Percentiles rank a stretch among this genome's conserved stretches.
These are phyloP conservation scores for Pituophis catenifer DNA, from an alignment of 2,113 vertebrate species.

Conservation along the genomic window DNA sequence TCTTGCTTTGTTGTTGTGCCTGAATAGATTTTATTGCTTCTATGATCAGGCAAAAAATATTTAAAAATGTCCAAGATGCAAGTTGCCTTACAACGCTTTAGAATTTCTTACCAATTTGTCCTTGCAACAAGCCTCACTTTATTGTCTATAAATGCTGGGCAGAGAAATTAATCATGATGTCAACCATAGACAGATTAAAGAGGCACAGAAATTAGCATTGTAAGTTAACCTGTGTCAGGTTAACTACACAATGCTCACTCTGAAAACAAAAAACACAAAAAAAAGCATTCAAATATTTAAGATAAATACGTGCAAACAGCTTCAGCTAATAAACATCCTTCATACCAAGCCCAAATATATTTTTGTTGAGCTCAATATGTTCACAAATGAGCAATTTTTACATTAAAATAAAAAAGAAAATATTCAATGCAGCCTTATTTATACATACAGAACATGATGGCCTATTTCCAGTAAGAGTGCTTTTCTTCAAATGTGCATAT, in stretches of 20 bases:
- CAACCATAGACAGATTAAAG: background rate
- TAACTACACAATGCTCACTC: background rate
- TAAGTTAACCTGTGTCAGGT: background rate
- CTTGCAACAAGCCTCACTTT: background rate
- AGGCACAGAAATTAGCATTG: background rate
- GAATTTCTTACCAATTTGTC: background rate
- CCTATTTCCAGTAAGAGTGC: background rate
- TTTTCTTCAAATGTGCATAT: background rate
- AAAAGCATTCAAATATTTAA: background rate
- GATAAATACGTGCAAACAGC: background rate
- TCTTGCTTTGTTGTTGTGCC: background rate
- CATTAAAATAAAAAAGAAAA: background rate
- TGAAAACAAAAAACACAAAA: background rate
- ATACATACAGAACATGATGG: background rate
- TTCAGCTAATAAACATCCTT: background rate
- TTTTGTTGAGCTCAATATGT: background rate
- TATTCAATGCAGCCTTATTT: background rate
- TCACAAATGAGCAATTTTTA: background rate
- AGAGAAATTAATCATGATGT: background rate
- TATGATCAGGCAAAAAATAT: background rate
- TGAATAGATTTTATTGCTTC: background rate
- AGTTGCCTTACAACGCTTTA: background rate
- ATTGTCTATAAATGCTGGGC: background rate
- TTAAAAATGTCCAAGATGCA: background rate
- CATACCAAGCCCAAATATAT: background rate